Evolutionary conservation across 2,888 invertebrate species (phyloP).

Genomic region (Idaea dimidiata): DNA sequence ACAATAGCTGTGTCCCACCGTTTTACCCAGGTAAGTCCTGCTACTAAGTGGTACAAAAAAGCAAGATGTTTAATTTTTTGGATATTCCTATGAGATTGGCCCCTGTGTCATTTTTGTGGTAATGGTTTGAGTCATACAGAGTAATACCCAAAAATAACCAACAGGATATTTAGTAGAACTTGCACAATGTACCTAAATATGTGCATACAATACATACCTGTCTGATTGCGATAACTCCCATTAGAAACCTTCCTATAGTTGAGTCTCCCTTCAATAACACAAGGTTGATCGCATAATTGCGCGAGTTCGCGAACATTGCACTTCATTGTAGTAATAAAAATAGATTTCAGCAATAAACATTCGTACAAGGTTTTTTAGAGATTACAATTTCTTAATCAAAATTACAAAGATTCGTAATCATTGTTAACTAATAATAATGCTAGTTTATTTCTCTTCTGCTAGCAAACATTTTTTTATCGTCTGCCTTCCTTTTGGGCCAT

Average conservation of each 20-base stretch:
- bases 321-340: conserved; percentile 78
- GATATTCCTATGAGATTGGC: not conserved
- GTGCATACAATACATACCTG: conserved; percentile 48
- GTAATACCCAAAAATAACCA: conserved; percentile 22
- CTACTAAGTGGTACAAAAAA: no score
- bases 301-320: conserved; percentile 86
- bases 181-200: not conserved
- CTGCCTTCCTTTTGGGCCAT: not conserved
- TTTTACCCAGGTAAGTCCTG: no score
- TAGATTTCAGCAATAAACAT: not conserved
- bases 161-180: conserved; percentile 7
- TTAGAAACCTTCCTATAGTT: conserved; percentile 84
- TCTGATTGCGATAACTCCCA: conserved; percentile 76
- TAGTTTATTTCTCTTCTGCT: not conserved
- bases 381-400: not conserved
- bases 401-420: not conserved
- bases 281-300: conserved; percentile 81
- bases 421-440: not conserved
- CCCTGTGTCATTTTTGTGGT: not conserved
- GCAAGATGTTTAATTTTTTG: no score
- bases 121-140: conserved; percentile 19
- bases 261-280: conserved; percentile 85
- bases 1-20: no score
- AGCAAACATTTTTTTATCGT: not conserved
- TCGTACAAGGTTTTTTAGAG: not conserved